phyloP scores from a whole-genome alignment of 2,797 vertebrate species.

The Valencia hispanica region DNA sequence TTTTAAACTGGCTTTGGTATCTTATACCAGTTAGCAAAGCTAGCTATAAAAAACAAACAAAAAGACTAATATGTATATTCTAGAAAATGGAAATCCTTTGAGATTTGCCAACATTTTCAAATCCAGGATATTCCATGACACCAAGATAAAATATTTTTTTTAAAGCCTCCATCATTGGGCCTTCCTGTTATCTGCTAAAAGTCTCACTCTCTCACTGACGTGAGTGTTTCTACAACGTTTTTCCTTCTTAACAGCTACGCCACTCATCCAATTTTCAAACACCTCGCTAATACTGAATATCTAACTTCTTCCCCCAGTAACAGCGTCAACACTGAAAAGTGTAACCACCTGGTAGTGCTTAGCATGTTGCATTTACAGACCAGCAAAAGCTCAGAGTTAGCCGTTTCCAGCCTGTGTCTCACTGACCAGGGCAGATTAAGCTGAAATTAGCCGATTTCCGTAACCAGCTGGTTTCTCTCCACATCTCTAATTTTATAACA shows the following conservation, averaged over 20 bases:
- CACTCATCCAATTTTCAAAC: neutral
- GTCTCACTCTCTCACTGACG: too few relatives aligned
- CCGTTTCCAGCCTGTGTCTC: neutral
- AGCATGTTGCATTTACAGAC: neutral
- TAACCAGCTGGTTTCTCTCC: neutral
- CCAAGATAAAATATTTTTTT: neutral
- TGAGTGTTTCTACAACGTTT: neutral
- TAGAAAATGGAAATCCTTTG: neutral
- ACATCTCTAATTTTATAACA: neutral
- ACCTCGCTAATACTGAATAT: neutral
- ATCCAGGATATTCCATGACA: neutral
- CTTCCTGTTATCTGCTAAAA: too few relatives aligned
- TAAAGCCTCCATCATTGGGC: too few relatives aligned
- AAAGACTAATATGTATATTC: neutral
- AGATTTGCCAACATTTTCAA: neutral
- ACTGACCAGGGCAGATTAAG: neutral
- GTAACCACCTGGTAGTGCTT: neutral
- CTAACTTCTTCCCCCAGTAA: neutral
- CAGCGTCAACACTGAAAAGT: neutral
- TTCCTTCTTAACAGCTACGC: neutral
- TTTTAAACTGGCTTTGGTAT: neutral
- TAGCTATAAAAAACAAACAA: neutral
- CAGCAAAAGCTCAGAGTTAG: neutral
- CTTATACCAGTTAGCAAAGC: neutral
- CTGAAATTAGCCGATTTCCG: neutral